These are phyloP conservation scores for Platyscapa corneri DNA, from an alignment of 1,140 invertebrate species.

Conservation along the genomic window DNA sequence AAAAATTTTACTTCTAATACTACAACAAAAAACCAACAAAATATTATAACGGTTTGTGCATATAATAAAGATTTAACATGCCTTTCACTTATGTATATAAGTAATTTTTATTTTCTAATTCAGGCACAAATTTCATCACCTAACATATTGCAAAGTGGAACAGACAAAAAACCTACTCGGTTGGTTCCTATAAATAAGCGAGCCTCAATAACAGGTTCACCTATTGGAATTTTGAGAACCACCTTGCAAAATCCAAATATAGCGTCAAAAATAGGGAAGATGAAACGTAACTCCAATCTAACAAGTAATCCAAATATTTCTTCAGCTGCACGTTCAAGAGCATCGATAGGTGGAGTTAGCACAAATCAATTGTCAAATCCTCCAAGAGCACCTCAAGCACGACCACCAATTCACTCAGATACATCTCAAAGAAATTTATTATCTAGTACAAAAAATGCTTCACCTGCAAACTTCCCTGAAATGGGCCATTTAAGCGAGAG, in stretches of 20 bases:
- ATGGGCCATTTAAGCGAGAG: conserved; percentile 64
- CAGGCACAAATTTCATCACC: conserved; percentile 30
- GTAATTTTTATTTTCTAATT: conserved; percentile 14
- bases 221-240: conserved; percentile 39
- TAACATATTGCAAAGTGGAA: conserved; percentile 34
- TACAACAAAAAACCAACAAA: conserved; percentile 34
- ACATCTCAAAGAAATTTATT: conserved; percentile 25
- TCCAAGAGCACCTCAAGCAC: conserved; percentile 49
- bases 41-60: conserved; percentile 11
- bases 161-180: conserved; percentile 21
- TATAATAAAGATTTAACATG: background rate
- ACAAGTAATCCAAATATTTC: conserved; percentile 38
- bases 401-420: conserved; percentile 51
- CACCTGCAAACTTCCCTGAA: conserved; percentile 35
- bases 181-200: conserved; percentile 38
- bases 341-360: background rate
- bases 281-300: conserved; percentile 36
- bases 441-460: conserved; percentile 43
- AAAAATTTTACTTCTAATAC: conserved; percentile 30
- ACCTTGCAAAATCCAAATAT: conserved; percentile 26
- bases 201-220: background rate
- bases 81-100: background rate
- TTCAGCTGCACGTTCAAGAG: conserved; percentile 16
- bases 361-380: background rate
- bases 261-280: conserved; percentile 17